Conservation (phyloP, 2,888 invertebrate genomes). For the Leptinotarsa juncta region DNA sequence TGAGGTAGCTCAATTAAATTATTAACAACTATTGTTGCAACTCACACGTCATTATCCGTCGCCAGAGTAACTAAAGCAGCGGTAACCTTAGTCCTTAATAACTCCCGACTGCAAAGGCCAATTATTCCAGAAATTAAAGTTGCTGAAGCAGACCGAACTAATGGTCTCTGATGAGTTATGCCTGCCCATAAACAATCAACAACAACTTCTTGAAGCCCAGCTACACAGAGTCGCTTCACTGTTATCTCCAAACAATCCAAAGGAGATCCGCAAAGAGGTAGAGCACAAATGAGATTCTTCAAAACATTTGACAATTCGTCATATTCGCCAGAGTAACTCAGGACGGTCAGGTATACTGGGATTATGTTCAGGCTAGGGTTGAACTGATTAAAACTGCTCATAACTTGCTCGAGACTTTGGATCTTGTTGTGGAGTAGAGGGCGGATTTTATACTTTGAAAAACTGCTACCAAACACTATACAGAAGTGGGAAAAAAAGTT, state of each 20-base stretch:
- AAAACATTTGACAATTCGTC: slow-evolving; percentile 69
- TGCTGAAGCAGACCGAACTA: slow-evolving; percentile 72
- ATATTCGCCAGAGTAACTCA: slow-evolving; percentile 65
- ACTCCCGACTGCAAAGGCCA: slow-evolving; percentile 68
- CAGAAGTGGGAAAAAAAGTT: slow-evolving; percentile 71
- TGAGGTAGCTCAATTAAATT: neutral
- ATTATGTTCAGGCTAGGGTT: slow-evolving; percentile 71
- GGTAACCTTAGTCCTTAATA: slow-evolving; percentile 71
- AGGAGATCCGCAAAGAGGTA: slow-evolving; percentile 69
- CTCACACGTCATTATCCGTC: slow-evolving; percentile 76
- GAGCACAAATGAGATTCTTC: slow-evolving; percentile 69
- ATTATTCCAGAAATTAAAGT: slow-evolving; percentile 71
- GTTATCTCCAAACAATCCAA: slow-evolving; percentile 64
- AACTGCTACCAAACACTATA: slow-evolving; percentile 75
- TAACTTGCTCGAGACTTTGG: slow-evolving; percentile 71
- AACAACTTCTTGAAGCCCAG: slow-evolving; percentile 67
- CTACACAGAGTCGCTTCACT: slow-evolving; percentile 60
- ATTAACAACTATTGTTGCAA: slow-evolving; percentile 35
- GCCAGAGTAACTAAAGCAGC: slow-evolving; percentile 79
- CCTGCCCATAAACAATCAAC: slow-evolving; percentile 75
- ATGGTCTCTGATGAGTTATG: slow-evolving; percentile 74
- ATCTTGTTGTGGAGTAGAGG: slow-evolving; percentile 72
- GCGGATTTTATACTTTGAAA: slow-evolving; percentile 71
- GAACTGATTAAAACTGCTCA: slow-evolving; percentile 70
- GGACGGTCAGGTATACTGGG: slow-evolving; percentile 72